phyloP scores from a whole-genome alignment of 2,113 vertebrate species.

The Chaetodon trifascialis region DNA sequence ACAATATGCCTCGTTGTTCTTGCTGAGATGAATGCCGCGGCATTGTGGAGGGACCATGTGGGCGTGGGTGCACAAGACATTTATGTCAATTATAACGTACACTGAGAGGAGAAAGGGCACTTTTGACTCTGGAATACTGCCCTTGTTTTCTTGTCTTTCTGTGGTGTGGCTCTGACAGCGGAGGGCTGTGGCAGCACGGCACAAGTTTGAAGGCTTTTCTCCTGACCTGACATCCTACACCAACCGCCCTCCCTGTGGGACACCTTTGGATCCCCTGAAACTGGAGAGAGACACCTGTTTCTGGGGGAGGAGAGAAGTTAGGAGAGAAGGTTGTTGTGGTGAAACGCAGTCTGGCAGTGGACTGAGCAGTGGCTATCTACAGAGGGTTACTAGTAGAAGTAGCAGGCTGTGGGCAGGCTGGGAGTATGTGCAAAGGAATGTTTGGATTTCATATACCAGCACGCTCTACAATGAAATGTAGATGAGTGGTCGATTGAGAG shows the following conservation, averaged over 20 bases:
- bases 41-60: conserved; percentile 71
- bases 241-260: conserved; percentile 37
- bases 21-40: conserved; percentile 67
- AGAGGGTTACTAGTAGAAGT: background rate
- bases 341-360: conserved; percentile 3
- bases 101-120: conserved; percentile 52
- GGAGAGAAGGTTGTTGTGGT: conserved; percentile 1
- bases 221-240: conserved; percentile 66
- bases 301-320: conserved; percentile 45
- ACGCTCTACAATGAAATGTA: conserved; percentile 11
- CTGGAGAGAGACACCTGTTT: conserved; percentile 70
- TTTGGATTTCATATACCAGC: conserved; percentile 54
- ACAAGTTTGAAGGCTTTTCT: conserved; percentile 38
- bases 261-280: conserved; percentile 47
- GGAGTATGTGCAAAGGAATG: conserved; percentile 26
- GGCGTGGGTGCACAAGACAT: conserved; percentile 61
- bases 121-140: conserved; percentile 53
- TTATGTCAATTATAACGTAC: conserved; percentile 68
- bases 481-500: conserved; percentile 42
- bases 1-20: conserved; percentile 78
- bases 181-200: conserved; percentile 23
- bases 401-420: conserved; percentile 4
- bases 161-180: conserved; percentile 37
- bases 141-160: conserved; percentile 50
- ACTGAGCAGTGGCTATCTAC: conserved; percentile 28